Evolutionary conservation across 1,140 invertebrate species (phyloP), one percentile per base, ranked within the genome.

Genomic region (Chironomus striatipennis): DNA sequence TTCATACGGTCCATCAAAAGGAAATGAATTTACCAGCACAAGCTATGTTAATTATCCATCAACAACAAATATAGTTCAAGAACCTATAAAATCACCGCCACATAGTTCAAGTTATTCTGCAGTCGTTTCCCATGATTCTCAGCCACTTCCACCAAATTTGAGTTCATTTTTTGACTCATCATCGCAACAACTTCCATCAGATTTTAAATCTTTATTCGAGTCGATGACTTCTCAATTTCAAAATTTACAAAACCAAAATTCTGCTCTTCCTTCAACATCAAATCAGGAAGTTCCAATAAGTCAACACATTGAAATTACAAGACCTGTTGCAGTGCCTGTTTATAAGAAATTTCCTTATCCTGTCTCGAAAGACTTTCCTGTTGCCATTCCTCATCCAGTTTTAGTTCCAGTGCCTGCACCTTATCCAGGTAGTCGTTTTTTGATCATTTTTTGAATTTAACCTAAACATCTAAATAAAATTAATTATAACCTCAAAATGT

Each of bases 291-390:
- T 21, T 3, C 17, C 65, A 70, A 20, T 70, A 1, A 70, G 65
- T 70, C 65, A 70, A 17, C 65, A 70, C 18, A 21, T 70, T 10
- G 65, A 70, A 70, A 10, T 70, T 0, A 70, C 65, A 21, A 17
- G 20, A 70, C 65, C 65, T 18, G 20, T 70, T 20, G 17, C 10
- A 9, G 65, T 70, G 1, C 65, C 65, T 18, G 20, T 70, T 20
- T 70, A 70, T 70, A 70, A 70, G 65, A 70, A 70, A 70, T 70
- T 70, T 70, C 65, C 65, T 21, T 70, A 20, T 20, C 15, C 65
- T 18, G 65, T 70, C 3, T 9, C 17, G 0, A 70, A 70, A 17
- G 8, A 70, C 7, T 18, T 70, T 20, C 65, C 17, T 20, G 65
- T 70, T 20, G 65, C 65, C 3, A 70, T 70, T 20, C 65, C 65